phyloP scores from a whole-genome alignment of 1,140 invertebrate species.

The Aphelenchoides avenae region DNA sequence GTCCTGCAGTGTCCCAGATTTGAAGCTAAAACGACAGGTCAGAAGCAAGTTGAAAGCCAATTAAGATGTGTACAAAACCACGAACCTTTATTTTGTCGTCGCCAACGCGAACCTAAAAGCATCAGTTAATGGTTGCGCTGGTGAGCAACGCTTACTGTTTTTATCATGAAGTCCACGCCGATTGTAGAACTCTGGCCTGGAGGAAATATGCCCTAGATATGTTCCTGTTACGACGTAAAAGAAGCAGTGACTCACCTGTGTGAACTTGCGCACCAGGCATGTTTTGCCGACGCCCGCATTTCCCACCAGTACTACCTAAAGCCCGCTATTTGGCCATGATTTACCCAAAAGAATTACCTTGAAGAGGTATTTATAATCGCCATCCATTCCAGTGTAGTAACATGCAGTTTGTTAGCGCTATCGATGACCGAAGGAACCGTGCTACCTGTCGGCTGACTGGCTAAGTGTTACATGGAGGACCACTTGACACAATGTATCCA shows the following conservation, averaged over 20 bases:
- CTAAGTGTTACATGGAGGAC: too few relatives aligned
- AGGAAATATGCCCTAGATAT: slow-evolving; percentile 75
- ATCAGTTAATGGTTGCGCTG: too few relatives aligned
- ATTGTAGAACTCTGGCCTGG: slow-evolving; percentile 89
- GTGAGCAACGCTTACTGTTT: slow-evolving; percentile 81
- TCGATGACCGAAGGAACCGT: too few relatives aligned
- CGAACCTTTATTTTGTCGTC: slow-evolving; percentile 85
- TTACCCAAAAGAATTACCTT: slow-evolving; percentile 58
- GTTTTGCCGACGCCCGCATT: slow-evolving; percentile 78
- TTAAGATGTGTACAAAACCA: slow-evolving; percentile 1
- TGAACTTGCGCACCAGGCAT: slow-evolving; percentile 66
- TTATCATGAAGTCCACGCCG: slow-evolving; percentile 93
- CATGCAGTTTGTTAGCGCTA: too few relatives aligned
- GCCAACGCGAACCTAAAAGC: too few relatives aligned
- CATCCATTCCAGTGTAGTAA: too few relatives aligned
- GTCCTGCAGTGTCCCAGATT: slow-evolving; percentile 52
- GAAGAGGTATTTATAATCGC: slow-evolving; percentile 60
- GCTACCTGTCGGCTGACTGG: too few relatives aligned
- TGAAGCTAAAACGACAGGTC: slow-evolving; percentile 36
- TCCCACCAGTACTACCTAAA: not conserved
- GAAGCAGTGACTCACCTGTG: slow-evolving; percentile 39
- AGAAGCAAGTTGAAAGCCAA: too few relatives aligned
- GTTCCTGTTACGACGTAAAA: slow-evolving; percentile 4
- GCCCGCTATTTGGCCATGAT: slow-evolving; percentile 23
- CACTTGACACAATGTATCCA: too few relatives aligned